phyloP scores from a whole-genome alignment of 2,797 vertebrate species.

The Phalloptychus januarius region DNA sequence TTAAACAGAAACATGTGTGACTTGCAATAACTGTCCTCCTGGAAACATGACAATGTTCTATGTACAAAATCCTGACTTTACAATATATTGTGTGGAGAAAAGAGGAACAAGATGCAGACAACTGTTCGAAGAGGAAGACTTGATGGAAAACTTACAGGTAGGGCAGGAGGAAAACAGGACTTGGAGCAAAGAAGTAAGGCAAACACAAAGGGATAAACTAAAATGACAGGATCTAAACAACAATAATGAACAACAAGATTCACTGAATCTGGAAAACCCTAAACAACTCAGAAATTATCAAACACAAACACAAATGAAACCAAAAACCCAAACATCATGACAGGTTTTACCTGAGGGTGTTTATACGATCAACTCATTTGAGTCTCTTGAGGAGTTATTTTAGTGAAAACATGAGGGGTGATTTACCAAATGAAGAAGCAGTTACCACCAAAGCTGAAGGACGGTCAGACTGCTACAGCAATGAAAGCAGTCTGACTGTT shows the following conservation, averaged over 20 bases:
- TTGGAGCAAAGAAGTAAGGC: background rate
- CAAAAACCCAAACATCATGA: too few species aligned
- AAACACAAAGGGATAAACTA: background rate
- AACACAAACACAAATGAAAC: too few species aligned
- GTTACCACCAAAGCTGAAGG: background rate
- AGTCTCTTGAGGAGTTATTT: too few species aligned
- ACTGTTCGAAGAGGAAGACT: background rate
- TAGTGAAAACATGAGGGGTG: background rate
- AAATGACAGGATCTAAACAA: background rate
- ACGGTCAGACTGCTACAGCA: background rate
- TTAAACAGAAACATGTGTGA: background rate
- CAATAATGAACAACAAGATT: too few species aligned
- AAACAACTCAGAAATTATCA: too few species aligned
- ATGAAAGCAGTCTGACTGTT: too few species aligned
- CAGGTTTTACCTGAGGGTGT: too few species aligned
- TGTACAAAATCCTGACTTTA: background rate
- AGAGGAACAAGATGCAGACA: background rate
- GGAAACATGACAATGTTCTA: background rate
- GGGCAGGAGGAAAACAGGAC: background rate
- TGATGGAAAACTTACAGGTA: background rate
- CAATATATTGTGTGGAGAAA: background rate
- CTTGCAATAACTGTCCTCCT: background rate
- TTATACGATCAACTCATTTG: too few species aligned
- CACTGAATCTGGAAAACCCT: too few species aligned
- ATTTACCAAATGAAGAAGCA: background rate